Percentiles rank a stretch among this genome's conserved stretches.
phyloP scores from a whole-genome alignment of 2,888 invertebrate species.

The Julus scanicus region DNA sequence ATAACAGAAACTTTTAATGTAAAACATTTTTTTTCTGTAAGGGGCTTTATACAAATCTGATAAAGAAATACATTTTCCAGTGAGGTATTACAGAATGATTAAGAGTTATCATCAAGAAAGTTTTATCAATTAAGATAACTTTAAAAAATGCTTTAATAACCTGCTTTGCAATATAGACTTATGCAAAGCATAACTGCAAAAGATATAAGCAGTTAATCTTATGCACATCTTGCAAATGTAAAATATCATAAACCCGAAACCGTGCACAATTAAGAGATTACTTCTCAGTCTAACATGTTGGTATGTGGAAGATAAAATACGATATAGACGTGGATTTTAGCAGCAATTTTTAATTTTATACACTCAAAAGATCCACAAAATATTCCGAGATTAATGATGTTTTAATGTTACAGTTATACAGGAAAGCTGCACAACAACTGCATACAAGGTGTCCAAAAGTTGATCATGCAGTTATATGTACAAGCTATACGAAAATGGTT shows the following conservation, averaged over 20 bases:
- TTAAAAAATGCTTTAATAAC: not conserved
- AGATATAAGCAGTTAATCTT: not conserved
- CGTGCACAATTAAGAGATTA: not conserved
- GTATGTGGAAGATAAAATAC: not conserved
- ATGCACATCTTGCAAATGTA: slow-evolving; percentile 25
- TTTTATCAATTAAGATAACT: slow-evolving; percentile 23
- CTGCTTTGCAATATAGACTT: not conserved
- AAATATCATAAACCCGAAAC: not conserved
- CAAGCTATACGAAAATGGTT: not conserved
- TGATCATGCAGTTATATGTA: not conserved
- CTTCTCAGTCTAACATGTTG: not conserved
- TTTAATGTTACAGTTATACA: not conserved
- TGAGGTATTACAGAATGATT: not conserved
- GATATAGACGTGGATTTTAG: not conserved
- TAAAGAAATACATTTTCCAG: not conserved
- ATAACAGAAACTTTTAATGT: not conserved
- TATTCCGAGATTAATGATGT: not conserved
- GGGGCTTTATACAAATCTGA: not conserved
- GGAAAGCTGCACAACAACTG: not conserved
- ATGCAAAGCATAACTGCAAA: not conserved
- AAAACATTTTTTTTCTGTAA: not conserved
- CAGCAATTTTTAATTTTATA: not conserved
- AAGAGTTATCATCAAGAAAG: not conserved
- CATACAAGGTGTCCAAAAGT: not conserved
- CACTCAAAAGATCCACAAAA: not conserved